Percentiles rank a stretch among this genome's conserved stretches.
These are phyloP conservation scores for Rhagophthalmus giganteus DNA, from an alignment of 2,888 invertebrate genomes.

Conservation along the genomic window DNA sequence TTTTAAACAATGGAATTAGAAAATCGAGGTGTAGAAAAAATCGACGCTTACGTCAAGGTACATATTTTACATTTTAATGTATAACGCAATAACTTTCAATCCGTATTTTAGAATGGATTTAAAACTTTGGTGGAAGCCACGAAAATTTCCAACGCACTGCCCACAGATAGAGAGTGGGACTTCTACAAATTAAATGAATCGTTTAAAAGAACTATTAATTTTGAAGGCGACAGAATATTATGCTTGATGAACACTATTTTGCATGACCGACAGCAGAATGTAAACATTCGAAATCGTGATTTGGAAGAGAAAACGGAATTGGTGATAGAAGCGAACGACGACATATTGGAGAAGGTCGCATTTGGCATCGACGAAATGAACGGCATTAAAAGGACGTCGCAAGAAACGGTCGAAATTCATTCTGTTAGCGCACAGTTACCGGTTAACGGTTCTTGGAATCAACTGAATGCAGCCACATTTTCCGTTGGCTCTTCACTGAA, in stretches of 20 bases:
- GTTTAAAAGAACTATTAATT: slow-evolving; percentile 68
- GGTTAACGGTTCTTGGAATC: slow-evolving; percentile 67
- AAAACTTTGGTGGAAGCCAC: slow-evolving; percentile 68
- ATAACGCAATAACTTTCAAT: slow-evolving; percentile 19
- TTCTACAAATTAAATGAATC: slow-evolving; percentile 76
- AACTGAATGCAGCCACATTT: slow-evolving; percentile 44
- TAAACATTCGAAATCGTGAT: slow-evolving; percentile 61
- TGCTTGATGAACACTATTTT: slow-evolving; percentile 62
- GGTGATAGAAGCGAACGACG: slow-evolving; percentile 81
- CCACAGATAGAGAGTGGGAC: slow-evolving; percentile 70
- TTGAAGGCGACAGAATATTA: slow-evolving; percentile 67
- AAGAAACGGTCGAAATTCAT: slow-evolving; percentile 58
- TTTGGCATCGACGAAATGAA: slow-evolving; percentile 70
- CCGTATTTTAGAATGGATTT: slow-evolving; percentile 65
- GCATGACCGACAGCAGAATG: slow-evolving; percentile 59
- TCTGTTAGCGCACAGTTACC: slow-evolving; percentile 51
- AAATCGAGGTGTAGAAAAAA: slow-evolving; percentile 26
- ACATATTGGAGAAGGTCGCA: slow-evolving; percentile 78
- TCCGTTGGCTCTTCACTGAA: slow-evolving; percentile 39
- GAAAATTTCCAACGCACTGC: slow-evolving; percentile 71
- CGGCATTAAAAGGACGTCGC: slow-evolving; percentile 61
- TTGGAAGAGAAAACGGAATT: slow-evolving; percentile 74
- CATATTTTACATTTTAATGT: neutral
- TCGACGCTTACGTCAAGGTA: slow-evolving; percentile 54
- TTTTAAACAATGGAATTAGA: neutral